phyloP scores from a whole-genome alignment of 2,888 invertebrate species.

The Polydrusus cervinus region DNA sequence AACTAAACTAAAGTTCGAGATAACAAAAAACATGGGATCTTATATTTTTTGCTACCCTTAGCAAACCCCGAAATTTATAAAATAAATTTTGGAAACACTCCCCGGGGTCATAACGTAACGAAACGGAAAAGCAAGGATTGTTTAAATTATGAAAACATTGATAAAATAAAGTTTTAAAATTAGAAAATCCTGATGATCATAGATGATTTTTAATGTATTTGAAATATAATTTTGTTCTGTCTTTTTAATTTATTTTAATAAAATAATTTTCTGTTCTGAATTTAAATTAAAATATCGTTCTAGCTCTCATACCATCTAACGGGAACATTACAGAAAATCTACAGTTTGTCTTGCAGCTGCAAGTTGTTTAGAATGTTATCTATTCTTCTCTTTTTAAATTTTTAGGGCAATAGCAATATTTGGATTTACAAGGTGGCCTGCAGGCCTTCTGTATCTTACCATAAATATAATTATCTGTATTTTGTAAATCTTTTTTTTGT shows the following conservation, averaged over 20 bases:
- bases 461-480: no score
- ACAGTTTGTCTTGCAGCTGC: no score
- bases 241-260: background rate
- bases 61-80: background rate
- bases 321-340: no score
- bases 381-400: no score
- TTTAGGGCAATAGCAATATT: no score
- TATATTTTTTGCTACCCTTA: conserved; percentile 6
- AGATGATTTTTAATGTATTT: background rate
- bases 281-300: no score
- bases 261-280: background rate
- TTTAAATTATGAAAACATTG: conserved; percentile 18
- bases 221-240: no score
- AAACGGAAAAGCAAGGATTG: background rate
- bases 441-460: no score
- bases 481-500: no score
- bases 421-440: no score
- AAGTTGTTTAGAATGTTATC: no score
- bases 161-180: conserved; percentile 14
- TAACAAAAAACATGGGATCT: background rate
- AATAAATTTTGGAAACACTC: background rate
- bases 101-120: background rate
- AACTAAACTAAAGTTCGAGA: background rate
- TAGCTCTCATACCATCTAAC: no score
- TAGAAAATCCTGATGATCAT: background rate